Base-by-base conservation (phyloP, 2,113 vertebrate genomes). In the Antennarius striatus region DNA sequence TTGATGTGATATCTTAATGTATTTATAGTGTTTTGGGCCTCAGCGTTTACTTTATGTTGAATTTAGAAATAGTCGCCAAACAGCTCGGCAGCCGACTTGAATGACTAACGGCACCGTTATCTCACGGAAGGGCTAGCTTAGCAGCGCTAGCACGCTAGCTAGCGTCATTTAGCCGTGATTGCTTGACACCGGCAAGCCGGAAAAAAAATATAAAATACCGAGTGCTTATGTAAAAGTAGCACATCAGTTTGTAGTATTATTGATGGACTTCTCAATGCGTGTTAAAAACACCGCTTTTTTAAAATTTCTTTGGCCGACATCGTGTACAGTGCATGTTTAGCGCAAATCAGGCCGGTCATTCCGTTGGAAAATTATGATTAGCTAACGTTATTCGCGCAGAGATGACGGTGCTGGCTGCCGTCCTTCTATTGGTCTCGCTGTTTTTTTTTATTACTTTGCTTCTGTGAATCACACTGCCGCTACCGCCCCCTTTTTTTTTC, bases 401-500 rank as follows among this genome's bases (percentile, higher is more conserved):
- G 61, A 45, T 59, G 14, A 53, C 58, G 68, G 54, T 9, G 6
- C 56, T 68, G 47, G 2, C 46, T 58, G 36, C 55, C 22, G 16
- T 3, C 61, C 39, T 8, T 28, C 40, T 5, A 42, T 4, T 57
- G 36, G 14, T 60, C 39, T 47, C 3, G 5, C n/a, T n/a, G 3
- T 3, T 29, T 43, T 36, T 40, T 15, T 42, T 16, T 53, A 51
- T 40, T 50, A 67, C 61, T 90, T 89, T 88, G 63, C 77, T 75
- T 89, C 90, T 65, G 88, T 90, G 94, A 93, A 93, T 94, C 80
- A 54, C 80, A 47, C 81, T 28, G 68, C 63, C 75, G 80, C 88
- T 83, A 72, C 77, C 87, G 87, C 89, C 90, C 89, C 75, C 86
- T 80, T 54, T 80, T 54, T n/a, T 83, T 91, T 88, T 82, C 90